Base-by-base conservation (phyloP, 2,797 vertebrate genomes). In the Hemitrygon akajei region DNA sequence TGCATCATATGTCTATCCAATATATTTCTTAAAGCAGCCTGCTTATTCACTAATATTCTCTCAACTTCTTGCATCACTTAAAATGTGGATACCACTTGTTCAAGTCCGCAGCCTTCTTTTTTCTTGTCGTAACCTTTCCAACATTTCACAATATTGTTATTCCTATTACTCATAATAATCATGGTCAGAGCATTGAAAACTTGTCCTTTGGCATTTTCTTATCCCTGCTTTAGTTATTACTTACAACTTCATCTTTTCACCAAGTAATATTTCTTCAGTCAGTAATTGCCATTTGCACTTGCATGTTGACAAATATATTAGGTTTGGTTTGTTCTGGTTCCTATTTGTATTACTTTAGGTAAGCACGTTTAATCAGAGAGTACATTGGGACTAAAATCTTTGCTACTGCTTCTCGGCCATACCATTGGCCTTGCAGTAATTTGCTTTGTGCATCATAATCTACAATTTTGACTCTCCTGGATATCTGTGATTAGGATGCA, bases 1-100 rank as follows among this genome's bases (percentile, higher is more conserved):
- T 75, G 40, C 91, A 76, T 93, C 12, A 18, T 93, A 76, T 93
- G 69, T 93, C 91, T 93, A 93, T 47, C 71, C 71, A 93, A n/a
- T 40, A 27, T 93, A n/a, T 75, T n/a, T 40, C 91, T 93, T 56
- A 16, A 56, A 76, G 73, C 22, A 60, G 71, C 12, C 47, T 58
- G 58, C 47, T 76, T 93, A 37, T 71, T 93, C 71, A 30, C 25
- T 56, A 58, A 56, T 30, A 76, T 25, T 58, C 71, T 56, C 27
- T 56, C 91, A 75, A 58, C 40, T 75, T 69, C 87, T 69, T 40
- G 18, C 22, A 71, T 40, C 37, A 10, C 89, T 25, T 37, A 91
- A 91, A 71, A 71, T 37, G 16, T 69, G 69, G 63, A 4, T 25
- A 14, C 66, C 27, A 75, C 22, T 73, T 93, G 69, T 25, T n/a